Percentiles rank a stretch among this genome's conserved stretches.
Conservation (phyloP, 1,140 invertebrate genomes). For the Diprion similis region DNA sequence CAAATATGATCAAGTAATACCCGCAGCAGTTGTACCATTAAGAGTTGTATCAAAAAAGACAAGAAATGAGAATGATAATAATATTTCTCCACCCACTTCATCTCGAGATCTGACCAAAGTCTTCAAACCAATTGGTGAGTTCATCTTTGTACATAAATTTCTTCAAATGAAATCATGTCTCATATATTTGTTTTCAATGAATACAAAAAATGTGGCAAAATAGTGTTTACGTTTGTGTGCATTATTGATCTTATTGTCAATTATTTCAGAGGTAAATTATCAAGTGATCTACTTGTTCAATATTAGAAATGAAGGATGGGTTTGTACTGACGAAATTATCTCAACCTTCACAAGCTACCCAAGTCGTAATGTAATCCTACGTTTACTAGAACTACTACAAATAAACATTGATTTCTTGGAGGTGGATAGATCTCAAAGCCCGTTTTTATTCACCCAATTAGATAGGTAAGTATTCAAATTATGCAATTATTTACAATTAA, state of each 20-base stretch:
- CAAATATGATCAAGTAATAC: no score
- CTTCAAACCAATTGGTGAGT: not conserved
- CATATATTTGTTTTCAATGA: no score
- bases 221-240: no score
- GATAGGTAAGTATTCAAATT: constrained; percentile 33
- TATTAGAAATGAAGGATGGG: constrained; percentile 36
- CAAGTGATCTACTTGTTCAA: constrained; percentile 34
- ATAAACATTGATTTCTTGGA: constrained; percentile 21
- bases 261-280: constrained; percentile 29
- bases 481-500: constrained; percentile 18
- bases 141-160: not conserved
- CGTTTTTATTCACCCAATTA: constrained; percentile 27
- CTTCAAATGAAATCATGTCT: not conserved
- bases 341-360: constrained; percentile 33
- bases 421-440: constrained; percentile 28
- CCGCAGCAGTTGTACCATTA: no score
- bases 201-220: no score
- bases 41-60: no score
- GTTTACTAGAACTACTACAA: constrained; percentile 20
- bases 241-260: not conserved
- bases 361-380: constrained; percentile 9
- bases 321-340: constrained; percentile 36
- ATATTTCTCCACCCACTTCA: no score
- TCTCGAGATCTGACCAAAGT: not conserved
- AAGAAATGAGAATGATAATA: no score